Evolutionary conservation across 1,140 invertebrate species (phyloP).

Genomic region (Drosophila nikananu): DNA sequence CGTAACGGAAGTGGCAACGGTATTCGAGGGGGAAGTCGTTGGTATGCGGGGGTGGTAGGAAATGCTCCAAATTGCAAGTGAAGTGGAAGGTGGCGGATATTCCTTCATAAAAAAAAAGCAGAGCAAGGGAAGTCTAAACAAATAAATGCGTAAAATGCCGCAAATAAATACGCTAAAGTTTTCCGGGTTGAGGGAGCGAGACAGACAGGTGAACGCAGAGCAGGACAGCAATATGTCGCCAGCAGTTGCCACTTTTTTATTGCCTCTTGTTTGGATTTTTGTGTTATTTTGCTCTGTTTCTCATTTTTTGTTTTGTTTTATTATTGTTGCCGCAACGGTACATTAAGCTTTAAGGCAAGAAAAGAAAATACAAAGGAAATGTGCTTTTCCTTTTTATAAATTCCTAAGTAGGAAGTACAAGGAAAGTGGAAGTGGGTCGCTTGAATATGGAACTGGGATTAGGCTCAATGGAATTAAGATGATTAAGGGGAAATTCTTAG

Average conservation of each 20-base stretch:
- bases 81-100: conserved; percentile 50
- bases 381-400: conserved; percentile 21
- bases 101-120: conserved; percentile 16
- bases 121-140: conserved; percentile 65
- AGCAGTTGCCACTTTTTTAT: conserved; percentile 69
- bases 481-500: conserved; percentile 23
- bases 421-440: conserved; percentile 23
- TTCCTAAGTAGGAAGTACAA: conserved; percentile 59
- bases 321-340: conserved; percentile 79
- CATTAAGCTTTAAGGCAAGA: conserved; percentile 78
- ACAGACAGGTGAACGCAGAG: conserved; percentile 30
- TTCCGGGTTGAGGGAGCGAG: conserved; percentile 8
- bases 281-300: conserved; percentile 29
- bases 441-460: conserved; percentile 27
- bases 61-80: conserved; percentile 56
- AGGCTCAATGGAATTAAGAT: conserved; percentile 41
- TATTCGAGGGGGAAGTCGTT: conserved; percentile 26
- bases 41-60: conserved; percentile 6
- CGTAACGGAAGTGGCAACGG: conserved; percentile 83
- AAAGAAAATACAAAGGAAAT: conserved; percentile 44
- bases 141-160: conserved; percentile 84
- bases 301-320: conserved; percentile 51
- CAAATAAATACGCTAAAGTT: conserved; percentile 78
- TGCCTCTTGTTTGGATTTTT: conserved; percentile 55
- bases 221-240: conserved; percentile 71